phyloP scores from a whole-genome alignment of 2,797 vertebrate species.

The Sebastes ruberrimus region DNA sequence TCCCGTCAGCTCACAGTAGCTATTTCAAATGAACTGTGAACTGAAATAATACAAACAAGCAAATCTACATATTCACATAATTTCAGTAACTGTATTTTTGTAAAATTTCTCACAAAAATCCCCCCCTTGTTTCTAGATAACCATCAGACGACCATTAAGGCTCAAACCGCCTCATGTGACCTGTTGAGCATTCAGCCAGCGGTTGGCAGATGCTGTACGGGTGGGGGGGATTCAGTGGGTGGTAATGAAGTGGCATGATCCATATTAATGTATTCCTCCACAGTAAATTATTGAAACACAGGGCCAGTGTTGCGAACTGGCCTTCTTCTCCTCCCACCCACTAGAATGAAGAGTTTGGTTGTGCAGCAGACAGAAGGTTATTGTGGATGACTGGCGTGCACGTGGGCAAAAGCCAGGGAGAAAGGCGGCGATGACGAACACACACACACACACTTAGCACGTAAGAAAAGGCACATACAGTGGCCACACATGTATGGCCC shows the following conservation, averaged over 20 bases:
- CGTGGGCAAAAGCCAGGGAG: slow-evolving; percentile 35
- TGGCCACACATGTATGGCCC: slow-evolving; percentile 4
- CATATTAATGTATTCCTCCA: slow-evolving; percentile 70
- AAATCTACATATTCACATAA: neutral
- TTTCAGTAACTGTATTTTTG: neutral
- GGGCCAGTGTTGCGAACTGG: slow-evolving; percentile 43
- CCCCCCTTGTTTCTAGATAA: slow-evolving; percentile 21
- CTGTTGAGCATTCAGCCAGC: slow-evolving; percentile 32
- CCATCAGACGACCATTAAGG: slow-evolving; percentile 22
- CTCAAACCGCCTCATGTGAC: slow-evolving; percentile 49
- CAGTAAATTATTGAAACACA: slow-evolving; percentile 55
- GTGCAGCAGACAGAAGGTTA: slow-evolving; percentile 58
- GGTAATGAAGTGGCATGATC: slow-evolving; percentile 57
- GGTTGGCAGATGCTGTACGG: slow-evolving; percentile 15
- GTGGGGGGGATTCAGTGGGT: slow-evolving; percentile 26
- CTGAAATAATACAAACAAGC: neutral
- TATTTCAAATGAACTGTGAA: neutral
- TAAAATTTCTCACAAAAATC: neutral
- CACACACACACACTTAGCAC: neutral
- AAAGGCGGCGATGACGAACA: slow-evolving; percentile 1
- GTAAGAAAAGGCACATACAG: neutral
- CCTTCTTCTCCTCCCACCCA: slow-evolving; percentile 36
- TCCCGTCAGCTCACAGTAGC: neutral
- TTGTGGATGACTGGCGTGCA: slow-evolving; percentile 42
- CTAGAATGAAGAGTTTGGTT: slow-evolving; percentile 57